Evolutionary conservation across 2,797 vertebrate genomes (phyloP), one percentile per base, ranked within the genome.

Genomic region (Siniperca scherzeri): DNA sequence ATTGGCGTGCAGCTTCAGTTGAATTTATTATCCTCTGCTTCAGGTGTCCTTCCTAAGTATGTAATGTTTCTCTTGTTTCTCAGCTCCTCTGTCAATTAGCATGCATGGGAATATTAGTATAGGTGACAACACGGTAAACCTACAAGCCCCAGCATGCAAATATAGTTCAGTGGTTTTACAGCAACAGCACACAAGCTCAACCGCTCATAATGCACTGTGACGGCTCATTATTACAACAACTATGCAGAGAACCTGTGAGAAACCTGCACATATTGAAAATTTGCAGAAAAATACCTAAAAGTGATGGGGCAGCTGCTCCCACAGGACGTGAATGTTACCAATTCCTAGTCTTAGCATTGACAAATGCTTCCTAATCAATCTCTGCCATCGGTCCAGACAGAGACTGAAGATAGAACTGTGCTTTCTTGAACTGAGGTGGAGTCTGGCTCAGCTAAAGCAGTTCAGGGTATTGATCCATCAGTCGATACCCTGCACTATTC

Each of bases 371-470:
- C 82, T 78, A 92, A 93, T 94, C 92, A 93, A 93, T 94, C 90
- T 91, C 70, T 90, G 84, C 83, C 88, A 89, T 93, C 88, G 90
- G 80, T 70, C 70, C 87, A 85, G 88, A 90, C 91, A 87, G 84
- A 71, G 86, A 87, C 86, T 89, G 90, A 80, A 91, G 89, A 93
- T 87, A 87, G 85, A 94, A 89, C 86, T 91, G 88, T 85, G 87
- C 85, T 85, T 85, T 93, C 93, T 92, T 91, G 91, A 94, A 88
- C 88, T 70, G 90, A 89, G 85, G 75, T 77, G 80, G 89, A 92
- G 88, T 94, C 87, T 87, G 91, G 91, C 91, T 94, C 88, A 92
- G 93, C 92, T 91, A 87, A 82, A 88, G 88, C 88, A 91, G 91
- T 91, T 89, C 86, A 86, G 82, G 80, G 7, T 92, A 94, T 93